Percentiles rank a stretch among this genome's conserved stretches.
These are phyloP conservation scores for Trinorchestia longiramus DNA, from an alignment of 1,140 invertebrate species.

Conservation along the genomic window DNA sequence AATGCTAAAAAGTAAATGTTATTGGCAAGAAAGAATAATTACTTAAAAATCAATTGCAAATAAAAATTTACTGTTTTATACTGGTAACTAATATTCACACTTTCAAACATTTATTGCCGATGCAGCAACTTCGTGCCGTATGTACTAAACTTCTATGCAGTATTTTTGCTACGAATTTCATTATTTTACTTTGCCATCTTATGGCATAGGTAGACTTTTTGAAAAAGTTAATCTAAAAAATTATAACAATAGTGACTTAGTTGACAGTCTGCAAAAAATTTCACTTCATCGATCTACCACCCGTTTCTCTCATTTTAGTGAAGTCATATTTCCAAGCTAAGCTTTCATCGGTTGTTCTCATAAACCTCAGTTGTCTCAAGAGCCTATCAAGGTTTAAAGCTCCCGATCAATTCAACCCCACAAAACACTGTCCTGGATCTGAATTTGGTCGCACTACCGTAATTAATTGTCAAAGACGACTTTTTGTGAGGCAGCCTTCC, in stretches of 20 bases:
- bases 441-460: constrained; percentile 30
- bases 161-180: too few relatives aligned
- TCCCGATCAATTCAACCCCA: constrained; percentile 26
- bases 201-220: too few relatives aligned
- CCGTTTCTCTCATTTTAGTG: neutral
- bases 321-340: neutral
- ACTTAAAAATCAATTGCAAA: too few relatives aligned
- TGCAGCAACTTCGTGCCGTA: too few relatives aligned
- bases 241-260: neutral
- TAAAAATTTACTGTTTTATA: too few relatives aligned
- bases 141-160: too few relatives aligned
- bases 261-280: neutral
- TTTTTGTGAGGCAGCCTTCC: constrained; percentile 43
- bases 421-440: constrained; percentile 31
- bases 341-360: neutral
- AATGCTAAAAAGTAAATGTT: neutral
- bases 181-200: too few relatives aligned
- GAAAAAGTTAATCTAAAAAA: neutral
- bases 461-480: constrained; percentile 42
- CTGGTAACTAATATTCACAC: too few relatives aligned
- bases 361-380: neutral
- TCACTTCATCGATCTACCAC: neutral
- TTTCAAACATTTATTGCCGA: too few relatives aligned
- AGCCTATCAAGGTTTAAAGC: constrained; percentile 4
- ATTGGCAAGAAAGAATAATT: neutral